Conservation (phyloP, 1,140 invertebrate species). For the Drosophila orosa region DNA sequence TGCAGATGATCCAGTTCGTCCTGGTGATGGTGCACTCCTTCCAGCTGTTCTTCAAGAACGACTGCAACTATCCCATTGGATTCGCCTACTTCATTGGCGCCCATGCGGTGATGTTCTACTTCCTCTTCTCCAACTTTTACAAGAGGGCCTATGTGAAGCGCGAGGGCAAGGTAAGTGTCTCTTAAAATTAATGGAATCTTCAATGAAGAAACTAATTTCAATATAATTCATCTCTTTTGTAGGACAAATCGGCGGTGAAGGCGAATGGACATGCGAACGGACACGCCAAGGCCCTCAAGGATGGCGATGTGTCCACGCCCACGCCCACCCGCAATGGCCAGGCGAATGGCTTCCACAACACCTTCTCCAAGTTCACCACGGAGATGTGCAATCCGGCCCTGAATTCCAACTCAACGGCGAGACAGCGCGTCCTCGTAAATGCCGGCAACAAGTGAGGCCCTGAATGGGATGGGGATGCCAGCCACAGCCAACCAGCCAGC, state of each 20-base stretch:
- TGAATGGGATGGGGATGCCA: conserved; percentile 26
- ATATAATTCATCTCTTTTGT: not conserved
- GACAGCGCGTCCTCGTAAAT: conserved; percentile 67
- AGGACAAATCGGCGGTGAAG: conserved; percentile 69
- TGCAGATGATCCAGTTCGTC: conserved; percentile 95
- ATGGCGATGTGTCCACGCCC: conserved; percentile 46
- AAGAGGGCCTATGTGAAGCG: conserved; percentile 87
- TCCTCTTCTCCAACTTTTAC: conserved; percentile 92
- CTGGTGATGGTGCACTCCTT: conserved; percentile 92
- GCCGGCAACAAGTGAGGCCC: conserved; percentile 69
- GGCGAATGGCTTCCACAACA: conserved; percentile 65
- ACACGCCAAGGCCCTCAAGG: conserved; percentile 53
- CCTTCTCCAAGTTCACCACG: conserved; percentile 69
- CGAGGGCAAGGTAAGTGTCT: conserved; percentile 69
- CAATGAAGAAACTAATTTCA: not conserved
- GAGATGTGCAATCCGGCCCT: conserved; percentile 75
- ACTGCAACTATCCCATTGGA: conserved; percentile 92
- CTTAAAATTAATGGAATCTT: not conserved
- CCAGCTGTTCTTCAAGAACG: conserved; percentile 91
- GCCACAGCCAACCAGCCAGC: conserved; percentile 63
- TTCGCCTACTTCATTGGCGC: conserved; percentile 90
- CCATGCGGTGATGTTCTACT: conserved; percentile 91
- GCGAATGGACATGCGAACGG: conserved; percentile 78
- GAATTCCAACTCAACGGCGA: conserved; percentile 60
- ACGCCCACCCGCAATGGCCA: conserved; percentile 44